Percentiles rank a stretch among this genome's conserved stretches.
phyloP scores from a whole-genome alignment of 2,113 vertebrate species.

The Leptosomus discolor region DNA sequence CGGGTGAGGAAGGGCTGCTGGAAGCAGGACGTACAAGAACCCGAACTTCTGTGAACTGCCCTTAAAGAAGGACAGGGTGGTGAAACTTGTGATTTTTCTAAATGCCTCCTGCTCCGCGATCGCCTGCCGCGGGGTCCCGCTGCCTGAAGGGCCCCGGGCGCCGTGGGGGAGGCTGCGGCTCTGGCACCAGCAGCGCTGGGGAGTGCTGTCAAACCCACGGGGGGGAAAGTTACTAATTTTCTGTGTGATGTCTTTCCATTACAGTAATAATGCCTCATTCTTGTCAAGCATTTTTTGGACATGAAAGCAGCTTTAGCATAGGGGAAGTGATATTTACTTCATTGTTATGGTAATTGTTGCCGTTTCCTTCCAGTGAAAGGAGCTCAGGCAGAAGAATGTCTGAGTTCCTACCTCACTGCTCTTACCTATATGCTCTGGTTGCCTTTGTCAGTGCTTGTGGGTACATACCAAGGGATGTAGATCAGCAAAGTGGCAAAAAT shows the following conservation, averaged over 20 bases:
- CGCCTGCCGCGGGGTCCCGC: fast-evolving
- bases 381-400: background rate
- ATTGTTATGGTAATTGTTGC: conserved; percentile 12
- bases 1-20: background rate
- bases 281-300: background rate
- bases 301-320: conserved; percentile 1
- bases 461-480: background rate
- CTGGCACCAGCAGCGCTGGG: background rate
- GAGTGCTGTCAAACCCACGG: background rate
- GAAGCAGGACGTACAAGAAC: background rate
- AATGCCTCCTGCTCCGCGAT: background rate
- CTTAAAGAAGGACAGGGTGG: background rate
- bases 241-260: background rate
- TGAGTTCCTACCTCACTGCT: background rate
- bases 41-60: background rate
- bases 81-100: background rate
- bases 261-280: background rate
- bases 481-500: background rate
- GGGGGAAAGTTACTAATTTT: background rate
- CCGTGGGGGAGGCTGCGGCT: background rate
- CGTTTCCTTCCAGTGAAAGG: background rate
- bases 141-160: background rate
- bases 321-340: conserved; percentile 38
- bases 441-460: background rate
- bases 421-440: background rate